Conservation (phyloP, 2,888 invertebrate species). For the Acleris holmiana region DNA sequence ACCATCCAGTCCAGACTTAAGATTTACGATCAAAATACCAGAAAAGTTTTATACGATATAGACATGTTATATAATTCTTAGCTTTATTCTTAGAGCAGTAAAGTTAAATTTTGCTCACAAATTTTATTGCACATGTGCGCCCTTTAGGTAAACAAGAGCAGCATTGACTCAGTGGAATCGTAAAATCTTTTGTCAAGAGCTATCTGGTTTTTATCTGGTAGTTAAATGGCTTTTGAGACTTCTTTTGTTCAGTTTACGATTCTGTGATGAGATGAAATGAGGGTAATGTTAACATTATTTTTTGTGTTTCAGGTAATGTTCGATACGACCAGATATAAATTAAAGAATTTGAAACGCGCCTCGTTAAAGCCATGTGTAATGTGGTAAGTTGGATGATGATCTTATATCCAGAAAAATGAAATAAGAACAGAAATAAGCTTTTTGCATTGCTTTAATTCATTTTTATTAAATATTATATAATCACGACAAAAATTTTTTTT, state of each 20-base stretch:
- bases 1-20: neutral
- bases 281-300: conserved; percentile 24
- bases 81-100: no score
- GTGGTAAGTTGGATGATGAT: conserved; percentile 17
- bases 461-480: no score
- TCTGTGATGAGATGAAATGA: conserved; percentile 9
- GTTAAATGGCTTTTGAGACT: conserved; percentile 53
- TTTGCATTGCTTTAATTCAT: neutral
- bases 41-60: no score
- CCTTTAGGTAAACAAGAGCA: no score
- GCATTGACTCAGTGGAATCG: conserved; percentile 42
- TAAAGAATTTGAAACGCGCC: no score
- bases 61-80: no score
- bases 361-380: neutral
- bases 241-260: conserved; percentile 31
- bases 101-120: no score
- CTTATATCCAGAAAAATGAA: neutral
- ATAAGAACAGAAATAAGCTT: neutral
- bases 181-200: conserved; percentile 60
- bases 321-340: neutral
- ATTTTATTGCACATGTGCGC: no score
- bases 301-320: conserved; percentile 34
- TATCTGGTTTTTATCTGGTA: conserved; percentile 43
- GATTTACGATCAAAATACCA: conserved; percentile 17
- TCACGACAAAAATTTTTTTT: no score